Conservation (phyloP, 2,113 vertebrate genomes). For the Zosterops hypoxanthus region DNA sequence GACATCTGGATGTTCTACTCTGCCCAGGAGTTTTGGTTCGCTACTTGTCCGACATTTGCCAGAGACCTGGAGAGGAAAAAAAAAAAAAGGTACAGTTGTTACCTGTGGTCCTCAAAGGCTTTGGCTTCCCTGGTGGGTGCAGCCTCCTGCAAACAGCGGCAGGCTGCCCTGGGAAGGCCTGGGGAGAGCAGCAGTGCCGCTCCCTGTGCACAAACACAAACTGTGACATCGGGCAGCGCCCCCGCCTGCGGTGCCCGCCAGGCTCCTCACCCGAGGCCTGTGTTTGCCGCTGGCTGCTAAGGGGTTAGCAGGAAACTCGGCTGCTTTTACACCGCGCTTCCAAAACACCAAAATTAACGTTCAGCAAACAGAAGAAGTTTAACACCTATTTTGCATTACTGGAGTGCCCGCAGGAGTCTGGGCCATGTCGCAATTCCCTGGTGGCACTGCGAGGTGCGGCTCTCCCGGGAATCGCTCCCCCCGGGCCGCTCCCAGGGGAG, state of each 20-base stretch:
- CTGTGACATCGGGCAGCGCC: fast-evolving
- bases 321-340: background rate
- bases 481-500: background rate
- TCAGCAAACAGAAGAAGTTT: too few relatives aligned
- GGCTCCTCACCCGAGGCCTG: background rate
- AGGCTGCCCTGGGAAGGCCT: too few relatives aligned
- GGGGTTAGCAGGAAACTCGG: fast-evolving
- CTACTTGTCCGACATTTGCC: too few relatives aligned
- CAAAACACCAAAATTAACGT: fast-evolving
- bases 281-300: fast-evolving
- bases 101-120: too few relatives aligned
- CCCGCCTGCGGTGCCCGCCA: fast-evolving
- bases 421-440: fast-evolving
- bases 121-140: too few relatives aligned
- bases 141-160: too few relatives aligned
- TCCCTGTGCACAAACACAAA: too few relatives aligned
- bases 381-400: fast-evolving
- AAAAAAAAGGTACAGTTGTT: too few relatives aligned
- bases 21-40: too few relatives aligned
- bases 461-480: fast-evolving
- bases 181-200: too few relatives aligned
- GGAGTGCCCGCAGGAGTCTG: fast-evolving
- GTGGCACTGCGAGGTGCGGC: fast-evolving
- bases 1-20: too few relatives aligned
- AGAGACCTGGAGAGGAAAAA: too few relatives aligned